Conservation (phyloP, 2,797 vertebrate species). For the Hirundo rustica region DNA sequence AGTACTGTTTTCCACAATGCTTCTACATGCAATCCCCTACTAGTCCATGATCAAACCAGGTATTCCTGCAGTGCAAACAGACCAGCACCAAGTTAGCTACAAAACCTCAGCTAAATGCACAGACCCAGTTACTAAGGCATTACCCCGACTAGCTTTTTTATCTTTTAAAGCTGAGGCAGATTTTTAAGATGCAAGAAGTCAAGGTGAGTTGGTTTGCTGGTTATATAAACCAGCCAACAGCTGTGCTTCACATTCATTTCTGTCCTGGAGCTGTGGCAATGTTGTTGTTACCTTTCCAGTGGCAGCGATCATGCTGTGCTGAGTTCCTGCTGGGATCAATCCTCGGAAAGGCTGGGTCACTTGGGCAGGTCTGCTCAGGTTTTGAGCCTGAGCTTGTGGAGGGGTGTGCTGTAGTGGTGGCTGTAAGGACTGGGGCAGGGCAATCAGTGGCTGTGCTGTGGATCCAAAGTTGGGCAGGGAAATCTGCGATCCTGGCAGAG, state of each 20-base stretch:
- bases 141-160: not conserved
- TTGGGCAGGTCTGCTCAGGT: constrained; percentile 87
- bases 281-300: constrained; percentile 84
- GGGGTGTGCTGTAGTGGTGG: constrained; percentile 84
- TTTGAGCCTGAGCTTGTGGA: constrained; percentile 88
- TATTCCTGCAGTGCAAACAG: not conserved
- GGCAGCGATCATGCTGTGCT: constrained; percentile 90
- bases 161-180: not conserved
- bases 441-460: constrained; percentile 92
- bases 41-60: not conserved
- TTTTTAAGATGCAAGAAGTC: not conserved
- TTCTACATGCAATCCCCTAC: not conserved
- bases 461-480: constrained; percentile 94
- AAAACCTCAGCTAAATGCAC: not conserved
- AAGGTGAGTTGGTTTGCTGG: fast-evolving
- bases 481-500: constrained; percentile 91
- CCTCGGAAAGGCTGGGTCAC: constrained; percentile 90
- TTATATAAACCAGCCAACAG: not conserved
- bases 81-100: not conserved
- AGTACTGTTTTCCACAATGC: not conserved
- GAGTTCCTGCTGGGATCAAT: constrained; percentile 87
- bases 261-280: not conserved
- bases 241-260: not conserved
- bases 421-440: constrained; percentile 87
- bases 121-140: not conserved